These are phyloP conservation scores for Cinara cedri DNA, from an alignment of 2,888 invertebrate species.

Conservation along the genomic window DNA sequence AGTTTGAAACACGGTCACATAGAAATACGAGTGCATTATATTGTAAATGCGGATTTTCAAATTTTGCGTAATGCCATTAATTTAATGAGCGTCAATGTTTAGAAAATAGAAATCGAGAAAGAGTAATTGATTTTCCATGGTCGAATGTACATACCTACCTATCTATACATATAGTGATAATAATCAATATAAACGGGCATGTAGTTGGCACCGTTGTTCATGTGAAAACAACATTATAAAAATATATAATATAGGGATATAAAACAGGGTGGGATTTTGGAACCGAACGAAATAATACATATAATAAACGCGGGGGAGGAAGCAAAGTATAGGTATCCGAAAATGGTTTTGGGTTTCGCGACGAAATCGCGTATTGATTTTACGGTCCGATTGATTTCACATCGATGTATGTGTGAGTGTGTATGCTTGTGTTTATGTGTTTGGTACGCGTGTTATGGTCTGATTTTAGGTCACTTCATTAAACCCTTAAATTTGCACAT, in stretches of 20 bases:
- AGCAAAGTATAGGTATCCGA: constrained; percentile 2
- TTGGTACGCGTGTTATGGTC: no score
- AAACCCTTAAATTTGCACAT: constrained; percentile 12
- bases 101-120: not conserved
- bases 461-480: no score
- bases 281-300: not conserved
- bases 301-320: no score
- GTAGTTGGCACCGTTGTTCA: constrained; percentile 13
- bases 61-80: not conserved
- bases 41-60: no score
- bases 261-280: constrained; percentile 20
- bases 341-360: constrained; percentile 19
- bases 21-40: no score
- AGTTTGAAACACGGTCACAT: not conserved
- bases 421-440: no score
- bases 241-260: constrained; percentile 2
- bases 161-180: not conserved
- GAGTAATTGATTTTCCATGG: constrained; percentile 41
- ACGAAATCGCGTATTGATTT: constrained; percentile 44
- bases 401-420: constrained; percentile 16
- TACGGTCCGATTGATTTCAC: constrained; percentile 51
- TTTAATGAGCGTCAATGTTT: not conserved
- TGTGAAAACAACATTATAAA: constrained; percentile 23
- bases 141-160: not conserved
- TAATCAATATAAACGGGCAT: constrained; percentile 20